A percentile compares a stretch with the other conserved stretches of the same genome.
Conservation (phyloP, 2,888 invertebrate genomes). For the Spodoptera littoralis region DNA sequence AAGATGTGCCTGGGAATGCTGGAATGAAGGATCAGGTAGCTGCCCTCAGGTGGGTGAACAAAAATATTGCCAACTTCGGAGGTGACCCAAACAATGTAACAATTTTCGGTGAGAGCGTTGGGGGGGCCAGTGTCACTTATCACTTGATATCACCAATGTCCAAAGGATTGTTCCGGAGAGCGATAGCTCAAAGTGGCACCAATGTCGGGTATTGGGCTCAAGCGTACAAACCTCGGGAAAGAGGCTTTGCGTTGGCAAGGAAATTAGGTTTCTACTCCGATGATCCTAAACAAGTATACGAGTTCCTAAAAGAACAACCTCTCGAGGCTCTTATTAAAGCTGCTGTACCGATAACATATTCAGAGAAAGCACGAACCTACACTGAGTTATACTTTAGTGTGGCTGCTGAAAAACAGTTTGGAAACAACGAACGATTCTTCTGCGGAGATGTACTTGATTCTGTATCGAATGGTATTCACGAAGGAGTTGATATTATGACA, state of each 20-base stretch:
- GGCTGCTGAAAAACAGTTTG: constrained; percentile 64
- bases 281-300: constrained; percentile 55
- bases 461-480: constrained; percentile 81
- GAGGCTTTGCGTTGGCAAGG: constrained; percentile 62
- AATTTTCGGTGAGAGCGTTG: constrained; percentile 66
- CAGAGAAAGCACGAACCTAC: constrained; percentile 28
- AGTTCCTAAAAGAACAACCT: constrained; percentile 60
- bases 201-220: constrained; percentile 88
- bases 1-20: constrained; percentile 72
- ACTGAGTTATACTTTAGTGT: constrained; percentile 48
- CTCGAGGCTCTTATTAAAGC: constrained; percentile 42
- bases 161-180: constrained; percentile 70
- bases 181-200: constrained; percentile 91
- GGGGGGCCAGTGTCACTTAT: constrained; percentile 57
- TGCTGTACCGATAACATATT: constrained; percentile 45
- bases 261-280: constrained; percentile 61
- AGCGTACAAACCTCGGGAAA: constrained; percentile 80
- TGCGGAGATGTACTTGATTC: constrained; percentile 65
- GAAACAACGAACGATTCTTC: constrained; percentile 63
- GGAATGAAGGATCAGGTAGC: constrained; percentile 73
- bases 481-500: constrained; percentile 90
- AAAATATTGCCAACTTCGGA: constrained; percentile 52
- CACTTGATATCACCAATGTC: constrained; percentile 72
- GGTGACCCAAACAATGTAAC: constrained; percentile 59
- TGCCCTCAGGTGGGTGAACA: constrained; percentile 66